A percentile compares a stretch with the other conserved stretches of the same genome.
phyloP scores from a whole-genome alignment of 2,113 vertebrate genomes.

The Cephalopholis sonnerati region DNA sequence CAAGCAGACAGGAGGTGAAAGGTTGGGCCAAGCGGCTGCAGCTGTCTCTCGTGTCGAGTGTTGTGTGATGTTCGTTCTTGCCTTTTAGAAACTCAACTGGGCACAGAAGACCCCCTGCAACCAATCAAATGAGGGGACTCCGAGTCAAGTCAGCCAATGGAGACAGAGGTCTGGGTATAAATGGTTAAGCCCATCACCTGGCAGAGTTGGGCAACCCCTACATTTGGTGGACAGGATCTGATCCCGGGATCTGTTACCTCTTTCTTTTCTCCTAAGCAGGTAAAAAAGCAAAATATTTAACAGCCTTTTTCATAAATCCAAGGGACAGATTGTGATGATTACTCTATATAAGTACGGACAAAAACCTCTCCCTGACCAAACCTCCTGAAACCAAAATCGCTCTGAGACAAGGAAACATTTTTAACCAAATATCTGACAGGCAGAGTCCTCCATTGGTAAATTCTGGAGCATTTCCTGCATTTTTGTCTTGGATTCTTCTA shows the following conservation, averaged over 20 bases:
- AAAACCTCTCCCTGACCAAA: conserved; percentile 5
- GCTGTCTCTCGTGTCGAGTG: conserved; percentile 78
- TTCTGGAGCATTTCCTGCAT: neutral
- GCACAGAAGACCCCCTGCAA: conserved; percentile 36
- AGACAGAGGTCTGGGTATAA: conserved; percentile 79
- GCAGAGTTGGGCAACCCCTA: conserved; percentile 86
- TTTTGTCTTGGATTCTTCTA: conserved; percentile 45
- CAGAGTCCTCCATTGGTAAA: conserved; percentile 16
- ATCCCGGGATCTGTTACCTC: conserved; percentile 87
- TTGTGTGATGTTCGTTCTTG: conserved; percentile 78
- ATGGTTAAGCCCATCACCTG: conserved; percentile 76
- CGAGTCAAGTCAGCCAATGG: conserved; percentile 73
- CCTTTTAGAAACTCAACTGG: conserved; percentile 84
- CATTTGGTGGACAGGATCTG: conserved; percentile 87
- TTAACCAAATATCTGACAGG: conserved; percentile 22
- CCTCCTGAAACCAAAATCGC: conserved; percentile 7
- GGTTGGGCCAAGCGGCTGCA: conserved; percentile 66
- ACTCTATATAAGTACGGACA: conserved; percentile 25
- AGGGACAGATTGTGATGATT: conserved; percentile 22
- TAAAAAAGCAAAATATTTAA: conserved; percentile 68
- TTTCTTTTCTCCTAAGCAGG: conserved; percentile 86
- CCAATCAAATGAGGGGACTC: conserved; percentile 78
- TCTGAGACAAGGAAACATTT: neutral
- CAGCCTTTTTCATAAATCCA: conserved; percentile 16
- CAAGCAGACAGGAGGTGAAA: conserved; percentile 53